phyloP scores from a whole-genome alignment of 2,888 invertebrate species.

The Apantesis nais region DNA sequence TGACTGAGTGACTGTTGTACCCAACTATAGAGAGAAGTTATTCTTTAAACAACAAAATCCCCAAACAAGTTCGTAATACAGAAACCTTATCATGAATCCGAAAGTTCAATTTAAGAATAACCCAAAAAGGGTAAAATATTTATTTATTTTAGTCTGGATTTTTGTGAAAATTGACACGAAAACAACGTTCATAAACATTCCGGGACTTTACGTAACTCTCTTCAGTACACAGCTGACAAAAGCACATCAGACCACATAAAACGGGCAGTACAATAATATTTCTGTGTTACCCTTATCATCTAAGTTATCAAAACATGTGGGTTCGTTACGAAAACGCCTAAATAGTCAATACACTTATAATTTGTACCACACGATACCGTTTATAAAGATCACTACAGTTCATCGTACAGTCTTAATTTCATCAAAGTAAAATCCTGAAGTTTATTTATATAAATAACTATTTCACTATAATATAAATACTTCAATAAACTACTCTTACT shows the following conservation, averaged over 20 bases:
- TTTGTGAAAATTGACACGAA: no score
- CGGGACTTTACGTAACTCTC: not conserved
- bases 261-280: constrained; percentile 40
- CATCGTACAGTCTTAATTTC: constrained; percentile 76
- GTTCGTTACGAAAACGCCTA: constrained; percentile 34
- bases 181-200: not conserved
- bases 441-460: constrained; percentile 53
- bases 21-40: constrained; percentile 27
- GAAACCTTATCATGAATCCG: no score
- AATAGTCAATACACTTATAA: constrained; percentile 35
- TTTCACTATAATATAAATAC: constrained; percentile 37
- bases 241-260: constrained; percentile 46
- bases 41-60: not conserved
- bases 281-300: constrained; percentile 26
- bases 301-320: constrained; percentile 39
- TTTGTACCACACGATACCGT: constrained; percentile 42
- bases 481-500: constrained; percentile 33
- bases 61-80: no score
- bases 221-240: not conserved
- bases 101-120: not conserved
- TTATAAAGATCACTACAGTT: constrained; percentile 38
- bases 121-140: no score
- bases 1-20: constrained; percentile 24
- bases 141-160: no score
- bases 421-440: constrained; percentile 54